These are phyloP conservation scores for Ichneumon xanthorius DNA, from an alignment of 2,888 invertebrate species.

Conservation along the genomic window DNA sequence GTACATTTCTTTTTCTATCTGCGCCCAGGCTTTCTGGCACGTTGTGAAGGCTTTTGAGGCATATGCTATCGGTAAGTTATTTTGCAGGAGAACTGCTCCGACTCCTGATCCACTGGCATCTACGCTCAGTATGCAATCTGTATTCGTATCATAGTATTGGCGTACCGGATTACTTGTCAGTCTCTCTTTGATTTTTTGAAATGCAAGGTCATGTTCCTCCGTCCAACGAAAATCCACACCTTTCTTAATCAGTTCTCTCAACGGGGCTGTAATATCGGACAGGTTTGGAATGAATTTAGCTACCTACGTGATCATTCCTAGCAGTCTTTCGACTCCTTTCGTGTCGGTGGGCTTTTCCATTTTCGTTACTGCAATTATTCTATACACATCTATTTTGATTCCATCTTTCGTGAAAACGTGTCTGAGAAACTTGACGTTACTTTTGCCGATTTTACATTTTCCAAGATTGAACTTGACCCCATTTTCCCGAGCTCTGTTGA, in stretches of 20 bases:
- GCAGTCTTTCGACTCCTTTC: conserved; percentile 58
- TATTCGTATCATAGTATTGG: conserved; percentile 66
- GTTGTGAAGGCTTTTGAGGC: conserved; percentile 68
- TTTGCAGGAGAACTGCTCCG: conserved; percentile 69
- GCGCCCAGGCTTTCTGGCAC: conserved; percentile 71
- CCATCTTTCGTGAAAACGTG: conserved; percentile 57
- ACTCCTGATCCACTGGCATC: conserved; percentile 69
- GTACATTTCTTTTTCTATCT: conserved; percentile 75
- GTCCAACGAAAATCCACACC: conserved; percentile 56
- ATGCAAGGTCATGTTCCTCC: conserved; percentile 56
- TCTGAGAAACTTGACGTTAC: conserved; percentile 58
- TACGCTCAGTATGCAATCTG: conserved; percentile 63
- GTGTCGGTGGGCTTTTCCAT: conserved; percentile 57
- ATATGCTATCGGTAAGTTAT: conserved; percentile 66
- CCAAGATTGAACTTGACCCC: conserved; percentile 58
- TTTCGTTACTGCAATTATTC: conserved; percentile 56
- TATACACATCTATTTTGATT: conserved; percentile 52
- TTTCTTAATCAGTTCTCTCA: conserved; percentile 61
- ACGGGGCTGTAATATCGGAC: conserved; percentile 46
- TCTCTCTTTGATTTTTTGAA: conserved; percentile 60
- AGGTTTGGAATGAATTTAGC: conserved; percentile 63
- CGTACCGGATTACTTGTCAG: conserved; percentile 58
- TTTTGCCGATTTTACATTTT: conserved; percentile 60
- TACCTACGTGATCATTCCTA: conserved; percentile 67
- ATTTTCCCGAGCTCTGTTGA: conserved; percentile 41